Percentiles rank a stretch among this genome's conserved stretches.
Evolutionary conservation across 2,888 invertebrate genomes (phyloP).

Genomic region (Pomacea canaliculata): DNA sequence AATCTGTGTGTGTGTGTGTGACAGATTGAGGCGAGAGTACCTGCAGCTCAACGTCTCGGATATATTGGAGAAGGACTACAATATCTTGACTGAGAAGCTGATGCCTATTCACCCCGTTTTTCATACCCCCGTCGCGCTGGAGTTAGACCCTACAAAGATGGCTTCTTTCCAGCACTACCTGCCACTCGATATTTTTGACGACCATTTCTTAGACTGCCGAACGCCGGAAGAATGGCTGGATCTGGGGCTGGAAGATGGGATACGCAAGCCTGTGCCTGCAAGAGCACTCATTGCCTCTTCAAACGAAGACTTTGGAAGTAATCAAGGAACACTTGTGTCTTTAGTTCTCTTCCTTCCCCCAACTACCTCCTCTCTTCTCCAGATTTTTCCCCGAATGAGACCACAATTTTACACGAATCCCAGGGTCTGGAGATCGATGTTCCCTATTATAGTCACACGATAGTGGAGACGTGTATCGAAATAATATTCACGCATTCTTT

Average conservation of each 20-base stretch:
- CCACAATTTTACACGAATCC: too few species aligned
- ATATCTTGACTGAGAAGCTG: constrained; percentile 59
- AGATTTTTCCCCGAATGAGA: too few species aligned
- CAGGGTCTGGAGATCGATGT: too few species aligned
- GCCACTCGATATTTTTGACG: constrained; percentile 79
- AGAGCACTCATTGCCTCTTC: constrained; percentile 77
- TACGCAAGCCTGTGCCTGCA: constrained; percentile 81
- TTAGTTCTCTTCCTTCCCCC: not conserved
- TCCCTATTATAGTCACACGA: too few species aligned
- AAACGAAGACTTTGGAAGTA: constrained; percentile 51
- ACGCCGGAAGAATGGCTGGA: constrained; percentile 82
- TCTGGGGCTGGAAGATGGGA: constrained; percentile 80
- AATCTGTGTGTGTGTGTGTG: too few species aligned
- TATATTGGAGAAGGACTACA: constrained; percentile 48
- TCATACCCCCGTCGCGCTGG: constrained; percentile 47
- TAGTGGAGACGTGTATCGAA: too few species aligned
- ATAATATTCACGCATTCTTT: too few species aligned
- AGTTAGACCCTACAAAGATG: constrained; percentile 58
- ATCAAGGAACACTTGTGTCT: constrained; percentile 14
- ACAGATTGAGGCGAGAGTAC: constrained; percentile 65
- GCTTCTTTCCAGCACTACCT: constrained; percentile 72
- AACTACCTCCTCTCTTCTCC: not conserved
- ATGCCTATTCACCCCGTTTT: constrained; percentile 66
- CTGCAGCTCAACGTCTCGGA: constrained; percentile 54
- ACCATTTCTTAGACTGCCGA: constrained; percentile 76